Conservation (phyloP, 2,797 vertebrate species). For the Silurus lanzhouensis region DNA sequence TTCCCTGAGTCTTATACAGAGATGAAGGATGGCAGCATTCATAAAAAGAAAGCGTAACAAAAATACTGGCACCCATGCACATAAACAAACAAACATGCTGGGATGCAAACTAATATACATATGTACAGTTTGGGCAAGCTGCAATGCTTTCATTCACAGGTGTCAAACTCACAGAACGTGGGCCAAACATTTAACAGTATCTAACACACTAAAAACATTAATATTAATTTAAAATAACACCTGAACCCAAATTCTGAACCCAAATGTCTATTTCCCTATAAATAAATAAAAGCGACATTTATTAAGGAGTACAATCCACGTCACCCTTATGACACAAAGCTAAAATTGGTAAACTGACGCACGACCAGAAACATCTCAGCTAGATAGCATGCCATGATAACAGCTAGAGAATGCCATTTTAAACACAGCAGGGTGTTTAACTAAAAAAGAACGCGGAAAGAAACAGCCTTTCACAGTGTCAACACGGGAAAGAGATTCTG, state of each 20-base stretch:
- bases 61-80: constrained; percentile 9
- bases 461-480: not conserved
- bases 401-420: constrained; percentile 4
- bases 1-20: not conserved
- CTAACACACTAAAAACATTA: not conserved
- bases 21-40: not conserved
- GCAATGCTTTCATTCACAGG: not conserved
- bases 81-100: constrained; percentile 44
- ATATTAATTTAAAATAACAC: not conserved
- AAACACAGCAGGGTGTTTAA: not conserved
- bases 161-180: constrained; percentile 7
- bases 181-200: not conserved
- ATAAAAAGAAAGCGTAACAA: constrained; percentile 18
- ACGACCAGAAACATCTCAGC: not conserved
- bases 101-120: not conserved
- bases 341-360: constrained; percentile 11
- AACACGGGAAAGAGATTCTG: too few species aligned
- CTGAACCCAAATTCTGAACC: not conserved
- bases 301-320: not conserved
- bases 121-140: not conserved
- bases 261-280: not conserved
- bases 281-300: constrained; percentile 1
- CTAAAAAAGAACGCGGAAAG: not conserved
- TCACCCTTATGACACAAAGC: constrained; percentile 1
- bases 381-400: not conserved